Evolutionary conservation across 2,113 vertebrate species (phyloP).

Genomic region (Chloropsis cyanopogon): DNA sequence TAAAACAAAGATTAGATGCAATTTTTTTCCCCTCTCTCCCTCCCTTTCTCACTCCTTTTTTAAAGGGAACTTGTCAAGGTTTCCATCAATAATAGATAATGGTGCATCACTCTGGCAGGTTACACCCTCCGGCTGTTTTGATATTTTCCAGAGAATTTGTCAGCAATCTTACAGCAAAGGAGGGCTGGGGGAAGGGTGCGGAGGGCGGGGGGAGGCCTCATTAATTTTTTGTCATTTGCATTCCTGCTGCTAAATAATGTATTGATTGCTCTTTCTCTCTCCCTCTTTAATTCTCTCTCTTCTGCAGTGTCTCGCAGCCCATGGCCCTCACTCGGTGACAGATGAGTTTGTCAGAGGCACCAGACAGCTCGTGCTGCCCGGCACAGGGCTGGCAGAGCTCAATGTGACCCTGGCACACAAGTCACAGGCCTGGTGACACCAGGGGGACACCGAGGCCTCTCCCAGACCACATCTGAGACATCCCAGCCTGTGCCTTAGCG

Average conservation of each 20-base stretch:
- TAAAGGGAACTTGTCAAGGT: constrained; percentile 75
- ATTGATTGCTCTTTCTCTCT: constrained; percentile 65
- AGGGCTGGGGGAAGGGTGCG: not conserved
- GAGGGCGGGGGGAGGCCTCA: not conserved
- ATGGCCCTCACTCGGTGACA: constrained; percentile 53
- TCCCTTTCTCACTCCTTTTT: constrained; percentile 24
- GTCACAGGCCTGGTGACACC: not conserved
- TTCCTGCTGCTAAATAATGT: constrained; percentile 81
- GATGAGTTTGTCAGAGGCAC: constrained; percentile 59
- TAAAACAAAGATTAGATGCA: constrained; percentile 67
- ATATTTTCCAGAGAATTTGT: constrained; percentile 80
- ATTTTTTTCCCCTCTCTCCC: not conserved
- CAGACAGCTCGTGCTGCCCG: not conserved
- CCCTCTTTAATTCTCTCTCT: constrained; percentile 57
- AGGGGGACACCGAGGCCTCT: not conserved
- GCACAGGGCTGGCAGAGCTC: not conserved
- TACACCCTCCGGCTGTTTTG: constrained; percentile 80
- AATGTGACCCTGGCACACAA: not conserved
- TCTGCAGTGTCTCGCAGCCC: not conserved
- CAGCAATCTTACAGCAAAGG: constrained; percentile 67
- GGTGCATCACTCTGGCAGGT: constrained; percentile 71
- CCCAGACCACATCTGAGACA: not conserved
- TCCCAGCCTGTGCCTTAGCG: accelerated
- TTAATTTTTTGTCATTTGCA: constrained; percentile 78
- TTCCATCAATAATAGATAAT: constrained; percentile 81